Conservation (phyloP, 2,797 vertebrate species). For the Phalanger gymnotis region DNA sequence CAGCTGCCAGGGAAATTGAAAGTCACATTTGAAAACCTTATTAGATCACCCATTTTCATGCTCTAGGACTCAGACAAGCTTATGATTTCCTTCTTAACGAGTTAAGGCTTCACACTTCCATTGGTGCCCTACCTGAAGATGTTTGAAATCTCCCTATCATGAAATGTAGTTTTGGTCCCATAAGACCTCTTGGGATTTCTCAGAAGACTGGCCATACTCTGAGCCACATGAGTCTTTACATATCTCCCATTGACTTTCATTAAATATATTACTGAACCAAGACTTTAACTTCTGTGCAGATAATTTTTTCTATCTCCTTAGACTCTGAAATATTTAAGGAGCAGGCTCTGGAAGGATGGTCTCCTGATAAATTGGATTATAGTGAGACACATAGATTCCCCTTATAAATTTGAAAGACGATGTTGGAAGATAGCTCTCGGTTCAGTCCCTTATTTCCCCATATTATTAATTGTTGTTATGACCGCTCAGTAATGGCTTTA, state of each 20-base stretch:
- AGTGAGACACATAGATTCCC: constrained; percentile 50
- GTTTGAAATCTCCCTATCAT: background rate
- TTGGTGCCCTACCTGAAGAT: background rate
- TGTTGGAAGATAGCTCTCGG: background rate
- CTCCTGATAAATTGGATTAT: constrained; percentile 57
- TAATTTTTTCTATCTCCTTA: constrained; percentile 63
- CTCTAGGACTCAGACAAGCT: background rate
- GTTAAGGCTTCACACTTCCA: background rate
- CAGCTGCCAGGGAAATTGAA: constrained; percentile 68
- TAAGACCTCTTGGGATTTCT: background rate
- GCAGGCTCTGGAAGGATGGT: constrained; percentile 59
- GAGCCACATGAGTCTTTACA: constrained; percentile 18
- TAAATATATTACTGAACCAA: constrained; percentile 59
- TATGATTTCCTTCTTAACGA: constrained; percentile 27
- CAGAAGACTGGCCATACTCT: constrained; percentile 12
- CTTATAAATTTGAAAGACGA: constrained; percentile 47
- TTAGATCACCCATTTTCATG: constrained; percentile 40
- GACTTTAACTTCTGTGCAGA: constrained; percentile 49
- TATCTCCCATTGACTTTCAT: constrained; percentile 62
- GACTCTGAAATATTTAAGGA: constrained; percentile 61
- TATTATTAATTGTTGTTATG: constrained; percentile 70
- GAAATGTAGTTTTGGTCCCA: background rate
- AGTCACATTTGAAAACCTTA: constrained; percentile 59
- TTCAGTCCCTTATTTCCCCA: constrained; percentile 34
- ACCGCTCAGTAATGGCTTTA: constrained; percentile 50